Evolutionary conservation across 2,888 invertebrate genomes (phyloP), one percentile per base, ranked within the genome.

Genomic region (Cylloceria caligata): DNA sequence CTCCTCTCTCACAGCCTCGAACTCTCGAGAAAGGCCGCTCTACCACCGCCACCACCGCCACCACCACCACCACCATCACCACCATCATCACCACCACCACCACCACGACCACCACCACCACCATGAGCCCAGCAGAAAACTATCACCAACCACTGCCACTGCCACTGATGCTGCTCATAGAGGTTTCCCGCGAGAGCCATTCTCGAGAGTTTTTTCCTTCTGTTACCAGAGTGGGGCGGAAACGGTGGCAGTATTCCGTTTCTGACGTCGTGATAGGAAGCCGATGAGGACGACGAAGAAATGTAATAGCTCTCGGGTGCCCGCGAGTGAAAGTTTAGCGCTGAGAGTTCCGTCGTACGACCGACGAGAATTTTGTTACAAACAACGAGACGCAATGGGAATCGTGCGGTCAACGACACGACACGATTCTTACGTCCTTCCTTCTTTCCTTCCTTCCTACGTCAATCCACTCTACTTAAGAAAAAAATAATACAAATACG

Each of bases 21-120:
- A 82, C 75, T 82, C 80, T 80, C 82, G 82, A 79, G 80, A 83
- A 84, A 83, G 85, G 82, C 80, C 82, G 74, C 67, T 57, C 57
- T 49, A 69, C 45, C 72, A 57, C 49, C 69, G 65, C 60, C 71
- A 52, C 71, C 67, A 64, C 49, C 27, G 42, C 52, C 68, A 62
- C 34, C 42, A 21, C 55, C 39, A 39, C 11, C 62, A 11, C 45
- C n/a, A 57, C 57, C 30, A 57, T 57, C 57, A n/a, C 57, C n/a
- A n/a, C n/a, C n/a, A n/a, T n/a, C n/a, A n/a, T n/a, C n/a, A 71
- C 47, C 72, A 60, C 47, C 65, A 60, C 52, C 71, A 45, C 71
- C 68, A 65, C 52, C 30, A 36, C 55, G 60, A 64, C 34, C 36
- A 24, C 57, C 36, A 30, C 11, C 52, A 9, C 47, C 5, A 57